phyloP scores from a whole-genome alignment of 2,113 vertebrate species.

The Etia nguti region DNA sequence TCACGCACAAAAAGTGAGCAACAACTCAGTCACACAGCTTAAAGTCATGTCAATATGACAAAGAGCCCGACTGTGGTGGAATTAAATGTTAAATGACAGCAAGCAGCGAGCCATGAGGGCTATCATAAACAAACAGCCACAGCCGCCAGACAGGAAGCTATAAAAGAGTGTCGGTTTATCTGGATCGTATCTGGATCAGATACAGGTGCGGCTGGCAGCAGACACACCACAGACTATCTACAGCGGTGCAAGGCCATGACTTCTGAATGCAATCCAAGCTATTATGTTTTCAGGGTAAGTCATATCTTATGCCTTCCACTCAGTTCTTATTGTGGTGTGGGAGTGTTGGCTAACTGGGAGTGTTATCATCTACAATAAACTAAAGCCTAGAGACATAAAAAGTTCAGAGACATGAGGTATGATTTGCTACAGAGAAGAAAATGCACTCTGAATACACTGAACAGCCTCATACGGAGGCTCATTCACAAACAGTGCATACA shows the following conservation, averaged over 20 bases:
- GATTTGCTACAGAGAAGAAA: not conserved
- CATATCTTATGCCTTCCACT: not conserved
- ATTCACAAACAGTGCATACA: not conserved
- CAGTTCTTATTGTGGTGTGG: not conserved
- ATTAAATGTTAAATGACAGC: not conserved
- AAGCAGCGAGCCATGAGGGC: not conserved
- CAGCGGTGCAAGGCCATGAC: not conserved
- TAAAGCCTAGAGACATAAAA: not conserved
- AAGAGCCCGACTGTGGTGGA: not conserved
- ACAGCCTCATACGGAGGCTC: not conserved
- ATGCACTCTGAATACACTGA: not conserved
- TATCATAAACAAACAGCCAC: conserved; percentile 8
- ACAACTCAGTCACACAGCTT: not conserved
- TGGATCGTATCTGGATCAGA: not conserved
- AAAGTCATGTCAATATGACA: not conserved
- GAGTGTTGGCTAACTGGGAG: not conserved
- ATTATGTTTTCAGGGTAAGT: not conserved
- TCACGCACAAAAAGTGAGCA: not conserved
- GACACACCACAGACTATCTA: not conserved
- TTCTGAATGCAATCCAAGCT: not conserved
- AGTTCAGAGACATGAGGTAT: not conserved
- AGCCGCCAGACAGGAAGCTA: conserved; percentile 45
- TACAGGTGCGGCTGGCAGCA: conserved; percentile 22
- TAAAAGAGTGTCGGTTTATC: conserved; percentile 12
- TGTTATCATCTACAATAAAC: not conserved